Evolutionary conservation across 2,797 vertebrate genomes (phyloP).

Genomic region (Danionella dracula): DNA sequence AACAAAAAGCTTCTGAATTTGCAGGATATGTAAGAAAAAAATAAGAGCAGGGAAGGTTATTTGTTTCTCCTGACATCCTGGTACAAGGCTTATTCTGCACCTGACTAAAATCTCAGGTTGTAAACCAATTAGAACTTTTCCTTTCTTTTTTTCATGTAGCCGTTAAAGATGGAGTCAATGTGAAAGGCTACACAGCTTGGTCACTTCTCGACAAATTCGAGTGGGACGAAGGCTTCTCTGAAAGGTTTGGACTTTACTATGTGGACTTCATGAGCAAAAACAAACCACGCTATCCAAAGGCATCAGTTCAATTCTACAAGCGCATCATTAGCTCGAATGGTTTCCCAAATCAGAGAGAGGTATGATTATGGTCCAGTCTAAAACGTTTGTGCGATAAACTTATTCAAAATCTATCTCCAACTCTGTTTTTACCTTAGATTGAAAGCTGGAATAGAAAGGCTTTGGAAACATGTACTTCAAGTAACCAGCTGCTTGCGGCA

Average conservation of each 20-base stretch:
- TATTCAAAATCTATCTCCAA: no score
- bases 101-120: no score
- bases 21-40: no score
- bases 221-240: conserved; percentile 86
- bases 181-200: conserved; percentile 87
- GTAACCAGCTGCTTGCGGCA: conserved; percentile 77
- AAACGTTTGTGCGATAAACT: not conserved
- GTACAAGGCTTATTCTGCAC: no score
- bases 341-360: conserved; percentile 83
- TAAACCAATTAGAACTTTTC: no score
- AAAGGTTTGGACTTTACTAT: conserved; percentile 84
- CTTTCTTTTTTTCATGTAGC: conserved; percentile 60
- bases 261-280: conserved; percentile 80
- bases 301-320: conserved; percentile 82
- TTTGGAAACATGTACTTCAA: conserved; percentile 76
- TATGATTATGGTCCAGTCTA: conserved; percentile 35
- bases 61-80: no score
- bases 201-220: conserved; percentile 89
- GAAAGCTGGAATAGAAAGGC: conserved; percentile 77
- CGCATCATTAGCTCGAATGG: conserved; percentile 84
- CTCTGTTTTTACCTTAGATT: conserved; percentile 61
- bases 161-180: conserved; percentile 82
- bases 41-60: no score
- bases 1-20: no score
- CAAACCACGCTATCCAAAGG: conserved; percentile 84